A percentile compares a stretch with the other conserved stretches of the same genome.
phyloP scores from a whole-genome alignment of 2,797 vertebrate species.

The Helicolenus hilgendorfi region DNA sequence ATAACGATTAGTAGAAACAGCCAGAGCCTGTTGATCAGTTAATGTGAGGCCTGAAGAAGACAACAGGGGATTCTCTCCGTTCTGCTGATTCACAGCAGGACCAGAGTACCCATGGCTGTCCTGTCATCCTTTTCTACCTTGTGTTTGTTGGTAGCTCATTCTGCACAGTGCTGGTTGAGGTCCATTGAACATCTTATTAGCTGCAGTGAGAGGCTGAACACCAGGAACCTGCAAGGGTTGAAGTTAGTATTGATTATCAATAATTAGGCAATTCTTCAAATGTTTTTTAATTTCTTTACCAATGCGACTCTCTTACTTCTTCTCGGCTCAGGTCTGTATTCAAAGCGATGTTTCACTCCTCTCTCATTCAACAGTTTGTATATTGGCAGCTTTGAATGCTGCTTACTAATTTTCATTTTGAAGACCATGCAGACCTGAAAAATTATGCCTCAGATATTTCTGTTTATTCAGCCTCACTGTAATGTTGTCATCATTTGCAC shows the following conservation, averaged over 20 bases:
- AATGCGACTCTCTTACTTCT: background rate
- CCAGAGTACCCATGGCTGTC: background rate
- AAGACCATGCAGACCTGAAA: background rate
- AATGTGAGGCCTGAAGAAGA: background rate
- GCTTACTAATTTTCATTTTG: conserved; percentile 3
- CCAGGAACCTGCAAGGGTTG: background rate
- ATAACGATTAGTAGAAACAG: conserved; percentile 7
- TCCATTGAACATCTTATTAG: conserved; percentile 49
- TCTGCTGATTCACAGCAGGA: conserved; percentile 26
- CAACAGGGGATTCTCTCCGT: background rate
- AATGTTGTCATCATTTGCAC: background rate
- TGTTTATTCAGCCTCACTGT: background rate
- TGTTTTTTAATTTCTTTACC: conserved; percentile 21
- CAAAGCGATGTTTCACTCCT: background rate
- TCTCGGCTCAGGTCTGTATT: background rate
- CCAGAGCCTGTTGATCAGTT: background rate
- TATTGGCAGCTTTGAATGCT: background rate
- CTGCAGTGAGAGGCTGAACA: conserved; percentile 12
- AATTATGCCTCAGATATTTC: background rate
- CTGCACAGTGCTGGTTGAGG: background rate
- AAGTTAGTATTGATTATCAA: conserved; percentile 32
- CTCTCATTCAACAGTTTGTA: background rate
- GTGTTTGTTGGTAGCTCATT: background rate
- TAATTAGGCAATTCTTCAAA: conserved; percentile 51
- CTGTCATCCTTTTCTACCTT: background rate